Evolutionary conservation across 2,113 vertebrate species (phyloP).

Genomic region (Dipodomys spectabilis): DNA sequence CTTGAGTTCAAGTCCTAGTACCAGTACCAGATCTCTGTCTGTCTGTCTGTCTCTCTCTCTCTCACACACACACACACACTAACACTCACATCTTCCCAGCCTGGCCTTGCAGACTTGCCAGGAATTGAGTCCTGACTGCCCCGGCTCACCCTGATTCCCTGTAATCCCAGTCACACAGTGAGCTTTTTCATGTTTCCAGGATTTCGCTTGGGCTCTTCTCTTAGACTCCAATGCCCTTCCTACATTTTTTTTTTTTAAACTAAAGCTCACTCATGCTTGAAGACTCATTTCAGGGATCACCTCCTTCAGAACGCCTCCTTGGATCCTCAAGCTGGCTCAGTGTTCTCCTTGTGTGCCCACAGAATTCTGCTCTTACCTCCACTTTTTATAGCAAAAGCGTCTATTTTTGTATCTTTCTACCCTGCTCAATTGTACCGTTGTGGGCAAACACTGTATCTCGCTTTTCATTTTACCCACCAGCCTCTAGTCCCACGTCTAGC

Average conservation of each 20-base stretch:
- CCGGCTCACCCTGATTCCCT: not conserved
- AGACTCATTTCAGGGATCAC: slow-evolving; percentile 69
- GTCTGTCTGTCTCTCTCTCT: too few species aligned
- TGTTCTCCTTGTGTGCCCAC: not conserved
- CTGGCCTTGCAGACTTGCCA: not conserved
- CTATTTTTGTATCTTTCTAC: not conserved
- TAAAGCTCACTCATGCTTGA: slow-evolving; percentile 61
- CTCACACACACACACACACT: too few species aligned
- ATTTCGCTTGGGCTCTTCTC: slow-evolving; percentile 37
- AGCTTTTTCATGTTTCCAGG: not conserved
- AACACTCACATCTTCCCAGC: slow-evolving; percentile 1
- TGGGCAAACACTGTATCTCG: slow-evolving; percentile 18
- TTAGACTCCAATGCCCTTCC: slow-evolving; percentile 47
- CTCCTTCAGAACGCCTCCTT: slow-evolving; percentile 33
- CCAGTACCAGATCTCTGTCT: too few species aligned
- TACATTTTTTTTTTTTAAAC: not conserved
- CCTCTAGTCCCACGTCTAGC: not conserved
- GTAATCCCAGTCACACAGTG: not conserved
- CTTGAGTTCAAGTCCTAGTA: too few species aligned
- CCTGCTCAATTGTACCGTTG: not conserved
- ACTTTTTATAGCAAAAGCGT: not conserved
- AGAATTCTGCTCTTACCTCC: not conserved
- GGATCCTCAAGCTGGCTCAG: slow-evolving; percentile 5
- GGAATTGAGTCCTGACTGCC: not conserved
- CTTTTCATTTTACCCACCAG: slow-evolving; percentile 19